phyloP scores from a whole-genome alignment of 2,797 vertebrate genomes.

The Danionella dracula region DNA sequence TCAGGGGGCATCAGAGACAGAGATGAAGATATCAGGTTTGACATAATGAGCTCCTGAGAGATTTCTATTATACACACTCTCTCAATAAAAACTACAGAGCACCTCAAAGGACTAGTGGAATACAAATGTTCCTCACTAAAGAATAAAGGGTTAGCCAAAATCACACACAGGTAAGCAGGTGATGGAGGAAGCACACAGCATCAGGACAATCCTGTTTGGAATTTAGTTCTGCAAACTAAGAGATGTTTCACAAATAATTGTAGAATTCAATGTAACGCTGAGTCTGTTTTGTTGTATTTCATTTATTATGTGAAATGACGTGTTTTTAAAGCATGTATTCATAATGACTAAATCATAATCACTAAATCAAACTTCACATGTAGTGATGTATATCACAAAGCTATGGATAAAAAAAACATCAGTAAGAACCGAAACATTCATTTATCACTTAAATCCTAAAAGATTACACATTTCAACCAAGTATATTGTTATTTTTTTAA shows the following conservation, averaged over 20 bases:
- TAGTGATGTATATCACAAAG: too few species aligned
- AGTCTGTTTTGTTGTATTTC: too few species aligned
- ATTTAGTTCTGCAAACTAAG: neutral
- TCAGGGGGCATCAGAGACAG: slow-evolving; percentile 33
- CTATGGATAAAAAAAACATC: too few species aligned
- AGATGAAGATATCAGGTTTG: slow-evolving; percentile 47
- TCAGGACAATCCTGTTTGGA: slow-evolving; percentile 7
- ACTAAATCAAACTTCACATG: too few species aligned
- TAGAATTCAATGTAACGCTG: neutral
- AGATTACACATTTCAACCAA: too few species aligned
- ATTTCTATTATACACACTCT: slow-evolving; percentile 20
- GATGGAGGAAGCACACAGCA: slow-evolving; percentile 1
- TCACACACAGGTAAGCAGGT: neutral
- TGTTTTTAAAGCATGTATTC: too few species aligned
- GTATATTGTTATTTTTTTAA: too few species aligned
- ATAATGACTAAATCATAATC: too few species aligned
- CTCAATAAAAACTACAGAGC: slow-evolving; percentile 29
- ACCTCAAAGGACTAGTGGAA: slow-evolving; percentile 23
- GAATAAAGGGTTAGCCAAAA: slow-evolving; percentile 10
- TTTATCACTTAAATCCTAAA: too few species aligned
- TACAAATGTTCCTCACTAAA: slow-evolving; percentile 23
- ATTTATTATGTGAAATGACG: too few species aligned
- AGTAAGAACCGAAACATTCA: too few species aligned
- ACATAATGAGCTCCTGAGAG: slow-evolving; percentile 37
- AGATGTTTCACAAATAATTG: neutral